phyloP scores from a whole-genome alignment of 1,140 invertebrate species.

The Diuraphis noxia region DNA sequence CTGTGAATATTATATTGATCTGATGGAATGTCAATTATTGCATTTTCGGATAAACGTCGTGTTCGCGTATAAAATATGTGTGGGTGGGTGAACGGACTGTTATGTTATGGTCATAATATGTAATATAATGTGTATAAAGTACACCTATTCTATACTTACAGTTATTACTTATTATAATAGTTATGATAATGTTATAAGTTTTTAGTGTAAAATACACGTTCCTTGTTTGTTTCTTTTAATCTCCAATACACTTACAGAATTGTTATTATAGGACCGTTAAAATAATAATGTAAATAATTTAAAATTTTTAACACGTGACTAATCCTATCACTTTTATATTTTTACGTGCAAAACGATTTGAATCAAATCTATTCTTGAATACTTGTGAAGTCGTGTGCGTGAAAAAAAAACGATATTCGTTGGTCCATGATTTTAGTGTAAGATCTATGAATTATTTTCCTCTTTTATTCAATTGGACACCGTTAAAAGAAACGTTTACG shows the following conservation, averaged over 20 bases:
- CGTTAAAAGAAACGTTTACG: background rate
- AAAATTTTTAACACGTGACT: constrained; percentile 30
- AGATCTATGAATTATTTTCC: background rate
- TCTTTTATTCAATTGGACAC: background rate
- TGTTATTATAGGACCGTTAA: background rate
- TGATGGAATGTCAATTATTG: constrained; percentile 23
- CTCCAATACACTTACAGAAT: background rate
- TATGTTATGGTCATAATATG: background rate
- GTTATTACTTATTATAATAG: constrained; percentile 16
- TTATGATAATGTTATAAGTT: background rate
- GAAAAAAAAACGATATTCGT: constrained; percentile 1
- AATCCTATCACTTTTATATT: constrained; percentile 26
- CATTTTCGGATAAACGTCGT: background rate
- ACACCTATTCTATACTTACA: too few species aligned
- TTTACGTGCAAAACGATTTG: constrained; percentile 17
- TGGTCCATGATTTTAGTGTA: background rate
- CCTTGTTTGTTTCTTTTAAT: background rate
- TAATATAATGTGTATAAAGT: background rate
- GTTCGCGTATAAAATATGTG: background rate
- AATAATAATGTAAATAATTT: background rate
- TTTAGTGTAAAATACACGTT: background rate
- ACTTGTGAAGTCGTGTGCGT: background rate
- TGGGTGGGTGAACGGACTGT: background rate
- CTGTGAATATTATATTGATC: background rate
- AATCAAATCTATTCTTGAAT: background rate